Evolutionary conservation across 2,797 vertebrate species (phyloP).

Genomic region (Heteromormyrus szaboi): DNA sequence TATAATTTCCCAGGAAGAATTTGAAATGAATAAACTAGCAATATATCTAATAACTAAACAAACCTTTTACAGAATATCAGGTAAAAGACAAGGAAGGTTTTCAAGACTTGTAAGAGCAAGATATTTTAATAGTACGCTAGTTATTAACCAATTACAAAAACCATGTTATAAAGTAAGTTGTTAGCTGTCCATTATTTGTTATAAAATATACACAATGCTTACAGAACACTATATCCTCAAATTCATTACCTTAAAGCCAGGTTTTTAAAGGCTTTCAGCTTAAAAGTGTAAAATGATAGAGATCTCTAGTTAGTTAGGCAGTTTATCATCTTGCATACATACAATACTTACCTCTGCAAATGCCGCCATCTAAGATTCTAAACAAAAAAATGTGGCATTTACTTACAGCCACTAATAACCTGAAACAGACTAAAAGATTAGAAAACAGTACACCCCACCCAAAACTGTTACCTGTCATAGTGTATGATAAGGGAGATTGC

Average conservation of each 20-base stretch:
- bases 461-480: conserved; percentile 79
- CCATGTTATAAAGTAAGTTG: not conserved
- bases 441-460: not conserved
- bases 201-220: not conserved
- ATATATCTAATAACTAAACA: not conserved
- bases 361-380: not conserved
- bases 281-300: not conserved
- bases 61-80: not conserved
- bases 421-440: not conserved
- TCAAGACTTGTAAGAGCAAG: not conserved
- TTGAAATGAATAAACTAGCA: not conserved
- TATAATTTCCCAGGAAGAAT: not conserved
- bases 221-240: not conserved
- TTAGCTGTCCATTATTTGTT: not conserved
- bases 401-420: not conserved
- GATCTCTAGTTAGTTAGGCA: not conserved
- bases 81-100: not conserved
- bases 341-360: not conserved
- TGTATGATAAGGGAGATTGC: conserved; percentile 95
- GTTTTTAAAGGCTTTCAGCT: not conserved
- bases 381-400: not conserved
- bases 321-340: not conserved
- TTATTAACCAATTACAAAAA: not conserved
- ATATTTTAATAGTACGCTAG: not conserved
- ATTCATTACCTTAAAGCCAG: not conserved